Evolutionary conservation across 2,888 invertebrate genomes (phyloP), one percentile per base, ranked within the genome.

Genomic region (Macrosoma leucophasiata): DNA sequence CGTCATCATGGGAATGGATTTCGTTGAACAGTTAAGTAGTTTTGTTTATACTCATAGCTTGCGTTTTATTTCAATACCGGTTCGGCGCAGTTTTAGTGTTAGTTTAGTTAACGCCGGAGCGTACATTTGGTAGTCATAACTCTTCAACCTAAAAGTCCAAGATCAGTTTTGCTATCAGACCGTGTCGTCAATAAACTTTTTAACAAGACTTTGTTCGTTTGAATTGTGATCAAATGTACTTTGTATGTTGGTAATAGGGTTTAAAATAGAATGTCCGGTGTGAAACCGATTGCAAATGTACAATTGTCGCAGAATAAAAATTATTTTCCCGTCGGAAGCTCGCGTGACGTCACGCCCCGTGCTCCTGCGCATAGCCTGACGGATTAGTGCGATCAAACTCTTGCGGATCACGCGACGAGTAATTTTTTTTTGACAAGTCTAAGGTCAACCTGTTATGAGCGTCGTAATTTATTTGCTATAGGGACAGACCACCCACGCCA

Each of bases 311-410:
- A 33, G 47, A 44, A 47, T 49, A 51, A 58, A 55, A 55, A 53
- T 52, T 48, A 46, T 55, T 47, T 58, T 51, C 50, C 51, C 50
- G 60, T 48, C 61, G 58, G 61, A 58, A 55, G 60, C 50, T 66
- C 56, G 68, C 68, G 68, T 68, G 68, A 62, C 58, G 64, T 64
- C 66, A 63, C 65, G 68, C 56, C 52, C 39, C 27, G 31, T 62
- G 64, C 62, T 58, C 58, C 40, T 50, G 57, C 54, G 53, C 60
- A 49, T 49, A 55, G 56, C 53, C 57, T 59, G 65, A 67, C 61
- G 67, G 66, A 66, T 66, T 64, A 61, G 56, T 59, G 52, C 54
- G 49, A 50, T 55, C 54, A 58, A 60, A 62, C 58, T 51, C 55
- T 46, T 37, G 51, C 49, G 46, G 38, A 54, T 54, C 64, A 65